These are phyloP conservation scores for Metellina segmentata DNA, from an alignment of 2,888 invertebrate species.

Conservation along the genomic window DNA sequence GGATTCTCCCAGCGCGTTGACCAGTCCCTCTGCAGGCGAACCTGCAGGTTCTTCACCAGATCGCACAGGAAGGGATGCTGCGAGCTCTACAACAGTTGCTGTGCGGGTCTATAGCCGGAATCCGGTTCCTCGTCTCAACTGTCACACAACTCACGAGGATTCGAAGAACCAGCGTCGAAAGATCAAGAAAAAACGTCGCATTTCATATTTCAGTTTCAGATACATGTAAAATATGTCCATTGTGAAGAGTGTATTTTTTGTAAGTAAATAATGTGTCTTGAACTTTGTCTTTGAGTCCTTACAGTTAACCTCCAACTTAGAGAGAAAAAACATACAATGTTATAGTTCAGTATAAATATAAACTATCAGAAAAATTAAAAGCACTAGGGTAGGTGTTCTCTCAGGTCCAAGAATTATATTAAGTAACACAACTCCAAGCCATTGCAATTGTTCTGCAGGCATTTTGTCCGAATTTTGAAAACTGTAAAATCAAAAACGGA, in stretches of 20 bases:
- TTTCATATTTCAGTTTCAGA: background rate
- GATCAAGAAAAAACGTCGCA: background rate
- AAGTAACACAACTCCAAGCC: too few relatives aligned
- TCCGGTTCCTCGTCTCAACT: too few relatives aligned
- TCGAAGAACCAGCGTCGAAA: background rate
- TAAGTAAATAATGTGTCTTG: background rate
- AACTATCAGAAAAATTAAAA: too few relatives aligned
- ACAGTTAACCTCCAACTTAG: too few relatives aligned
- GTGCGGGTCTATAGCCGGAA: background rate
- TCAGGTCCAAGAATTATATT: too few relatives aligned
- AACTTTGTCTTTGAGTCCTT: too few relatives aligned
- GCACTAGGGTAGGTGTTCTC: too few relatives aligned
- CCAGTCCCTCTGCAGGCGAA: background rate
- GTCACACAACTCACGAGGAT: background rate
- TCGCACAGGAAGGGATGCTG: constrained; percentile 65
- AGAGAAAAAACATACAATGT: too few relatives aligned
- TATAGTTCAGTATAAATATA: too few relatives aligned
- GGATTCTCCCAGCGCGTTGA: constrained; percentile 39
- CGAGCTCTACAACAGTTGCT: constrained; percentile 57
- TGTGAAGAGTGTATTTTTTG: background rate
- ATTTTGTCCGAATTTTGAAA: too few relatives aligned
- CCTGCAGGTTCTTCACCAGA: constrained; percentile 40
- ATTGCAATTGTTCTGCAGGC: too few relatives aligned
- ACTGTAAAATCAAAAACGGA: too few relatives aligned
- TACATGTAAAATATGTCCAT: background rate